Percentiles rank a stretch among this genome's conserved stretches.
Conservation (phyloP, 2,797 vertebrate species). For the Microtus obscurus region DNA sequence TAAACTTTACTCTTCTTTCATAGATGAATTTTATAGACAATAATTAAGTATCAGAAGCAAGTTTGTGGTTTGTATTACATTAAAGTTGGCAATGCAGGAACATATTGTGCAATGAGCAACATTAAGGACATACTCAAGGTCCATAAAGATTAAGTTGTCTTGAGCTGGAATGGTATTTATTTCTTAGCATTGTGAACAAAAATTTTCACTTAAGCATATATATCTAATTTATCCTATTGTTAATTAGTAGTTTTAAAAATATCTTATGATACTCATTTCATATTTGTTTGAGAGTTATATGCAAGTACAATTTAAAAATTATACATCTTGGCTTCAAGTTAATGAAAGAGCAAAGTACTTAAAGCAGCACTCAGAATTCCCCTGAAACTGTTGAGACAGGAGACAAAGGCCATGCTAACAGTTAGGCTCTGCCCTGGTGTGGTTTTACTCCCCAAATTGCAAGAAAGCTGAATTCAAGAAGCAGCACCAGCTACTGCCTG, state of each 20-base stretch:
- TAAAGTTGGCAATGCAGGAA: conserved; percentile 10
- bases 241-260: background rate
- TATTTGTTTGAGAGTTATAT: background rate
- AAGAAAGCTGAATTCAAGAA: conserved; percentile 10
- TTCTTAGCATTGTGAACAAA: background rate
- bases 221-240: background rate
- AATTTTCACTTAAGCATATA: background rate
- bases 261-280: background rate
- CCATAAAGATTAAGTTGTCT: background rate
- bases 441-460: background rate
- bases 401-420: background rate
- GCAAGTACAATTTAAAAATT: background rate
- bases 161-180: background rate
- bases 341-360: conserved; percentile 6
- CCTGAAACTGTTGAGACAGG: background rate
- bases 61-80: background rate
- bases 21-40: background rate
- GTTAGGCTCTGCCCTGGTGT: background rate
- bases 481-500: background rate
- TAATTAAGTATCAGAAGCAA: background rate
- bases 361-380: background rate
- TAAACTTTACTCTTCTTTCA: background rate
- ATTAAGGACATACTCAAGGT: background rate
- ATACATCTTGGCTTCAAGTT: background rate
- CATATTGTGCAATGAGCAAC: background rate